These are phyloP conservation scores for Metalampra italica DNA, from an alignment of 2,888 invertebrate species.

Conservation along the genomic window DNA sequence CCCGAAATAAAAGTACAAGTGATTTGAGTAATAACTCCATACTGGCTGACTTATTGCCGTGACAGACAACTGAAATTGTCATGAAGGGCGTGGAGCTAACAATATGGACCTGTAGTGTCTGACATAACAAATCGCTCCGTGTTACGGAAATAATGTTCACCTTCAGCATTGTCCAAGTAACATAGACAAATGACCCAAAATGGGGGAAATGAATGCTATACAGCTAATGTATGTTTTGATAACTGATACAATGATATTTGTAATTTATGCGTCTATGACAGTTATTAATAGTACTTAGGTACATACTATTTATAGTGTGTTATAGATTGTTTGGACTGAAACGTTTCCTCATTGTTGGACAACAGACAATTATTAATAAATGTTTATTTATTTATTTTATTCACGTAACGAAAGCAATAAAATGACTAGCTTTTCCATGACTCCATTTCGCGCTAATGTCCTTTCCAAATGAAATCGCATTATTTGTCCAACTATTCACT, in stretches of 20 bases:
- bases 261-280: not conserved
- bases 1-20: slow-evolving; percentile 19
- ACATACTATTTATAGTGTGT: slow-evolving; percentile 4
- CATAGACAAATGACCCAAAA: slow-evolving; percentile 44
- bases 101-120: slow-evolving; percentile 14
- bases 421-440: too few species aligned
- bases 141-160: slow-evolving; percentile 44
- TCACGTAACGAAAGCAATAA: too few species aligned
- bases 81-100: slow-evolving; percentile 39
- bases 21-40: slow-evolving; percentile 44
- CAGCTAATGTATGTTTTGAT: slow-evolving; percentile 27
- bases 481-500: too few species aligned
- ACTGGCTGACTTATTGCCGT: slow-evolving; percentile 27
- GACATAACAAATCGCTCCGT: slow-evolving; percentile 27
- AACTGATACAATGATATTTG: slow-evolving; percentile 18
- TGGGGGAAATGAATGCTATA: slow-evolving; percentile 25
- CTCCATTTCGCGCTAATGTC: not conserved
- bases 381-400: too few species aligned
- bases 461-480: not conserved
- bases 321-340: slow-evolving; percentile 3
- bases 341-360: slow-evolving; percentile 30
- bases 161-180: slow-evolving; percentile 39
- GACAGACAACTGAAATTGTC: slow-evolving; percentile 42
- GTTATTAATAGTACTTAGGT: not conserved
- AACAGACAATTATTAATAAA: not conserved